A percentile compares a stretch with the other conserved stretches of the same genome.
Evolutionary conservation across 2,113 vertebrate genomes (phyloP).

Genomic region (Onychostoma macrolepis): DNA sequence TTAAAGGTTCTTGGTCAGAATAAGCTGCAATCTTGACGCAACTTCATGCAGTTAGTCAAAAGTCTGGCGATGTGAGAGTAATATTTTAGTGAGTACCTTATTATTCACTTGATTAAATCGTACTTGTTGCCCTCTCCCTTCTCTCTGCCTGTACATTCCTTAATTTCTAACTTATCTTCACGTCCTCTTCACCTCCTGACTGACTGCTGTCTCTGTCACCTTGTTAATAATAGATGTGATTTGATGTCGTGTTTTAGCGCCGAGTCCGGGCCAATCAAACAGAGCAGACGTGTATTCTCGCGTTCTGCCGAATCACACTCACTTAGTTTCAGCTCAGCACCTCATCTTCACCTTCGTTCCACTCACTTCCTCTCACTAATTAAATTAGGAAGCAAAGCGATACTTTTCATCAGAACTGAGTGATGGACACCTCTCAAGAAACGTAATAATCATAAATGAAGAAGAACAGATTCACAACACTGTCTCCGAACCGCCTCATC

Average conservation of each 20-base stretch:
- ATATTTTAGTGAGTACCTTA: background rate
- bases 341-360: conserved; percentile 42
- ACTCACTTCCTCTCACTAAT: conserved; percentile 39
- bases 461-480: conserved; percentile 18
- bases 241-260: conserved; percentile 47
- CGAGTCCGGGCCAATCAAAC: conserved; percentile 47
- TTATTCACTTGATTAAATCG: background rate
- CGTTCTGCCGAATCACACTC: conserved; percentile 16
- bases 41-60: background rate
- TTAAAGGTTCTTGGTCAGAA: background rate
- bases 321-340: conserved; percentile 34
- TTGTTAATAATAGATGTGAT: conserved; percentile 45
- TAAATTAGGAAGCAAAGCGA: conserved; percentile 53
- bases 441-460: conserved; percentile 14
- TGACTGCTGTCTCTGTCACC: conserved; percentile 32
- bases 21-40: background rate
- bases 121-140: background rate
- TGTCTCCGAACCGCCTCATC: background rate
- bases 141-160: background rate
- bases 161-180: background rate
- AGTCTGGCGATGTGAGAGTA: background rate
- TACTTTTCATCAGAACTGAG: conserved; percentile 49
- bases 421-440: conserved; percentile 42
- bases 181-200: background rate
- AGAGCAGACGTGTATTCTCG: conserved; percentile 20